phyloP scores from a whole-genome alignment of 1,140 invertebrate genomes.

The Zaprionus davidi region DNA sequence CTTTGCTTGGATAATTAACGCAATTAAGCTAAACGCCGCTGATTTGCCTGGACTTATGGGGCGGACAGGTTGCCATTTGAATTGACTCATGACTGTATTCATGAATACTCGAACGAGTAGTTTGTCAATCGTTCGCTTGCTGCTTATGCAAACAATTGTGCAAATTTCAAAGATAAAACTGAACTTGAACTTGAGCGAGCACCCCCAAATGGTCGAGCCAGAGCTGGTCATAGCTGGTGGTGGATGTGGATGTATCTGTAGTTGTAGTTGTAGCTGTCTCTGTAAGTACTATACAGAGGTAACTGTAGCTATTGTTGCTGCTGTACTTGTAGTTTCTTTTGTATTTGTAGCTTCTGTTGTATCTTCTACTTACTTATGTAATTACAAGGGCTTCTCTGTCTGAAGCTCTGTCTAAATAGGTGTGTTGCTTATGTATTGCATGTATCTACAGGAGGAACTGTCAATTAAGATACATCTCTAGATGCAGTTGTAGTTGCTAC shows the following conservation, averaged over 20 bases:
- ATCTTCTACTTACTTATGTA: neutral
- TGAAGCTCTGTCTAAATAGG: neutral
- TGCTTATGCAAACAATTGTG: conserved; percentile 66
- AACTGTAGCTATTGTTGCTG: neutral
- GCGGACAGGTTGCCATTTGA: conserved; percentile 34
- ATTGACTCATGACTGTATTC: conserved; percentile 27
- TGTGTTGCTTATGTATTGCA: neutral
- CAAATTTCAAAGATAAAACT: conserved; percentile 47
- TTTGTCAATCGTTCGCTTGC: conserved; percentile 9
- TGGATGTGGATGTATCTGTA: neutral
- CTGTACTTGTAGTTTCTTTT: neutral
- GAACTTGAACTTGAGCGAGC: conserved; percentile 51
- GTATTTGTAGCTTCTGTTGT: neutral
- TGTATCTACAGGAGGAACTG: neutral
- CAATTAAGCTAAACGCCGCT: conserved; percentile 36
- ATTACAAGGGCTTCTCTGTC: neutral
- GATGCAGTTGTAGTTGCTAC: neutral
- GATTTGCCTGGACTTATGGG: conserved; percentile 35
- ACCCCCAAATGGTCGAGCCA: neutral
- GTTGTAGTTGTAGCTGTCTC: neutral
- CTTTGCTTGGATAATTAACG: conserved; percentile 27
- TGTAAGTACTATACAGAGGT: neutral
- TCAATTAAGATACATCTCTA: neutral
- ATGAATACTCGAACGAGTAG: neutral
- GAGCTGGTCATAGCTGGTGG: neutral